phyloP scores from a whole-genome alignment of 92 coral and sea anemone genomes.

The Ricordea florida region DNA sequence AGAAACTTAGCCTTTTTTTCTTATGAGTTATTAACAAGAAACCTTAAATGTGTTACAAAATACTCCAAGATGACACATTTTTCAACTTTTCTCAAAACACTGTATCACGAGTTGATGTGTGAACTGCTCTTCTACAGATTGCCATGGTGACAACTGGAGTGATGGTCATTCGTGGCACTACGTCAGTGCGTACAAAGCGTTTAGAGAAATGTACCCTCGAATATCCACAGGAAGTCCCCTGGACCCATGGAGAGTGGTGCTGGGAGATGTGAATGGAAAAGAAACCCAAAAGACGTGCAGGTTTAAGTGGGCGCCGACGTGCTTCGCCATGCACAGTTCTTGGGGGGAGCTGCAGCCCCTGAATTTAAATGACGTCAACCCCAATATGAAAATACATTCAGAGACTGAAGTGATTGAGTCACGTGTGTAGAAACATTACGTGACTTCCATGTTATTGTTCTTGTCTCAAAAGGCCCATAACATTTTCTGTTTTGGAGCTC shows the following conservation, averaged over 20 bases:
- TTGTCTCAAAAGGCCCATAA: too few relatives aligned
- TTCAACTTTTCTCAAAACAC: too few relatives aligned
- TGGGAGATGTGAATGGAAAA: background rate
- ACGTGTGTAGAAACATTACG: too few relatives aligned
- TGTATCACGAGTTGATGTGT: too few relatives aligned
- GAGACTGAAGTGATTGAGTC: background rate
- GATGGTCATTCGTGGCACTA: slow-evolving; percentile 14
- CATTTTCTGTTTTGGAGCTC: too few relatives aligned
- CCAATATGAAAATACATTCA: background rate
- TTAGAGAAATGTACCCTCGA: slow-evolving; percentile 26
- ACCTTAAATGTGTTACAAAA: too few relatives aligned
- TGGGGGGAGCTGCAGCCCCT: slow-evolving; percentile 3
- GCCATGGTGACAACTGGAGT: background rate
- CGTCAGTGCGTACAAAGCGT: slow-evolving; percentile 12
- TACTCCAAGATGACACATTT: too few relatives aligned
- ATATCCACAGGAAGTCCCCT: slow-evolving; percentile 32
- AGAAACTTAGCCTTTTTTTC: too few relatives aligned
- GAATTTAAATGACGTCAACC: background rate
- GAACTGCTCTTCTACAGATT: too few relatives aligned
- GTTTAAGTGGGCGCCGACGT: background rate
- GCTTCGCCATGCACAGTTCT: background rate
- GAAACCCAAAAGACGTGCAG: background rate
- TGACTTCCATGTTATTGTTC: too few relatives aligned
- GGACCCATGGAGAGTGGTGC: slow-evolving; percentile 23
- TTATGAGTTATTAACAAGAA: too few relatives aligned